A percentile compares a stretch with the other conserved stretches of the same genome.
Evolutionary conservation across 2,888 invertebrate genomes (phyloP).

Genomic region (Drosophila colorata): DNA sequence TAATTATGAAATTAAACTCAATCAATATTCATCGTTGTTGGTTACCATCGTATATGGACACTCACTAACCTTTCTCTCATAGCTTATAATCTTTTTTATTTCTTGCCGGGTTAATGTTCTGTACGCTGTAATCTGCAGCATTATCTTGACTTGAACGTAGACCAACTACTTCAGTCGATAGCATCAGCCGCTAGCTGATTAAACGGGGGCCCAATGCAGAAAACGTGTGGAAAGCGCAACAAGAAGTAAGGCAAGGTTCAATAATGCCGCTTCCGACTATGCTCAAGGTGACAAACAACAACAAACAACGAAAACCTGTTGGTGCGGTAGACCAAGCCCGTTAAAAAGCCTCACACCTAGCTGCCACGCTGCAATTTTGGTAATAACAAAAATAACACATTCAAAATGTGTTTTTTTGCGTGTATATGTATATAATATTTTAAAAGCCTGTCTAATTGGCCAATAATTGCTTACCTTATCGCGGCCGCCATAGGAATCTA

Average conservation of each 20-base stretch:
- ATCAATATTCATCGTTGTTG: slow-evolving; percentile 11
- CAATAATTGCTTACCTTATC: slow-evolving; percentile 89
- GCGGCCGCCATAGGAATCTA: slow-evolving; percentile 93
- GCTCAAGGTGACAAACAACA: slow-evolving; percentile 28
- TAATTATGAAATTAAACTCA: slow-evolving; percentile 1
- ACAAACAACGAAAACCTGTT: slow-evolving; percentile 52
- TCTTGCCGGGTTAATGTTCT: slow-evolving; percentile 33
- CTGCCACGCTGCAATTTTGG: slow-evolving; percentile 57
- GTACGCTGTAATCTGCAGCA: slow-evolving; percentile 34
- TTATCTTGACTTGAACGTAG: slow-evolving; percentile 52
- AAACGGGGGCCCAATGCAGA: slow-evolving; percentile 44
- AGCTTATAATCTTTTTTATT: slow-evolving; percentile 53
- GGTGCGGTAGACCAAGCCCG: slow-evolving; percentile 13
- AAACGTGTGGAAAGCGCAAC: slow-evolving; percentile 14
- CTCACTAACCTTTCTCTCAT: slow-evolving; percentile 52
- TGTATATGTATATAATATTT: too few species aligned
- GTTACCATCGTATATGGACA: not conserved
- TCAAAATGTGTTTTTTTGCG: not conserved
- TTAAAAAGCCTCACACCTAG: not conserved
- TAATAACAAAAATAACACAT: not conserved
- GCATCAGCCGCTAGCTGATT: slow-evolving; percentile 47
- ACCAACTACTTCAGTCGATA: slow-evolving; percentile 16
- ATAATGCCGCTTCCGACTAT: slow-evolving; percentile 42
- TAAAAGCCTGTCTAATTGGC: not conserved
- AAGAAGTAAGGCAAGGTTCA: slow-evolving; percentile 62